Percentiles rank a stretch among this genome's conserved stretches.
phyloP scores from a whole-genome alignment of 2,888 invertebrate species.

The Exephanes ischioxanthus region DNA sequence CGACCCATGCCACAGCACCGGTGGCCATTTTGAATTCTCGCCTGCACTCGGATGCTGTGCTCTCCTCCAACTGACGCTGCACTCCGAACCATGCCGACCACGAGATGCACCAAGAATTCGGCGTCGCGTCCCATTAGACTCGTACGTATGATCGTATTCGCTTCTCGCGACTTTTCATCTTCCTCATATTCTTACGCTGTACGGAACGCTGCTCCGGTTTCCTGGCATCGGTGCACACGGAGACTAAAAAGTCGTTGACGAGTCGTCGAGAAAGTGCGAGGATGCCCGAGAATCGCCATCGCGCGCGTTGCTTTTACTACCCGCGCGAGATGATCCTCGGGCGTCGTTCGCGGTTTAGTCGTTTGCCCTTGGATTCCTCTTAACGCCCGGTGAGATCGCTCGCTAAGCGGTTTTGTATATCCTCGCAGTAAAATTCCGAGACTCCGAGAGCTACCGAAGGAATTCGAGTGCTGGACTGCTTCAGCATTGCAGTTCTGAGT shows the following conservation, averaged over 20 bases:
- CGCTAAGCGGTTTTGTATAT: constrained; percentile 60
- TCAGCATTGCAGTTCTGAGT: constrained; percentile 21
- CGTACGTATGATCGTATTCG: constrained; percentile 40
- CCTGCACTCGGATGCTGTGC: constrained; percentile 35
- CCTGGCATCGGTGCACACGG: constrained; percentile 6
- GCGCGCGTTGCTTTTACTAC: constrained; percentile 30
- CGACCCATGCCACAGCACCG: constrained; percentile 66
- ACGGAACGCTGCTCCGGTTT: constrained; percentile 28
- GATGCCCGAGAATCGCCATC: constrained; percentile 36
- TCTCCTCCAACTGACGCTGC: constrained; percentile 46
- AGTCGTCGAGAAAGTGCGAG: constrained; percentile 29
- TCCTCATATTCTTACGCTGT: not conserved
- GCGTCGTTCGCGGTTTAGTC: constrained; percentile 58
- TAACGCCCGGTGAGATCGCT: constrained; percentile 46
- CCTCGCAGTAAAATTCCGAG: constrained; percentile 38
- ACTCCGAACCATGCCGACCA: constrained; percentile 31
- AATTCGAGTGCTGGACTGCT: constrained; percentile 48
- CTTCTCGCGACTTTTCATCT: constrained; percentile 31
- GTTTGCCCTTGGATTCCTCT: constrained; percentile 56
- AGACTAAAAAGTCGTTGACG: constrained; percentile 32
- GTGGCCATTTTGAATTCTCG: constrained; percentile 72
- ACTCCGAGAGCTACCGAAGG: constrained; percentile 61
- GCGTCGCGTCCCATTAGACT: constrained; percentile 46
- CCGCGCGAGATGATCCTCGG: constrained; percentile 28
- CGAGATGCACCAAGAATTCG: constrained; percentile 15